phyloP scores from a whole-genome alignment of 2,113 vertebrate genomes.

The Aegithalos caudatus region DNA sequence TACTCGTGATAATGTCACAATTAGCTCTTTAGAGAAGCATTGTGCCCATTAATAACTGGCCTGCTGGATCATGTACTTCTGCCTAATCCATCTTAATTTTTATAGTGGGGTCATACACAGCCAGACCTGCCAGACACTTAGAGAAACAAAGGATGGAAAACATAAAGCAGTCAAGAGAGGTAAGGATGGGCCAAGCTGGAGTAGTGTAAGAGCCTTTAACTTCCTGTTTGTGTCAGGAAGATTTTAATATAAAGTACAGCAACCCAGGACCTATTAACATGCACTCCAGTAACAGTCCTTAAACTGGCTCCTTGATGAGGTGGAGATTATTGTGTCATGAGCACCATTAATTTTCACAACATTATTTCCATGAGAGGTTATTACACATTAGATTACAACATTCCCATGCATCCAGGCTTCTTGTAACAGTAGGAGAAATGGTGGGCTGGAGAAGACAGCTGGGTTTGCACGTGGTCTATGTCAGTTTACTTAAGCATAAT shows the following conservation, averaged over 20 bases:
- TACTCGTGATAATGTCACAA: accelerated
- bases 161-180: neutral
- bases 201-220: neutral
- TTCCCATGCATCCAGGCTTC: neutral
- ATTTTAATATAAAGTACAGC: neutral
- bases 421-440: slow-evolving; percentile 46
- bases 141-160: neutral
- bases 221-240: neutral
- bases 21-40: neutral
- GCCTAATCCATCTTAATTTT: neutral
- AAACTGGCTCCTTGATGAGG: neutral
- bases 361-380: neutral
- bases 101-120: neutral
- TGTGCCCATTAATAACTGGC: neutral
- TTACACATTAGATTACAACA: neutral
- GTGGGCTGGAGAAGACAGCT: slow-evolving; percentile 56
- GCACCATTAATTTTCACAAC: neutral
- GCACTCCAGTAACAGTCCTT: neutral
- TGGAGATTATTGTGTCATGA: neutral
- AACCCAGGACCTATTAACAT: neutral
- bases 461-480: slow-evolving; percentile 25
- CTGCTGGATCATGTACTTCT: neutral
- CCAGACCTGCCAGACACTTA: neutral
- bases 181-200: neutral
- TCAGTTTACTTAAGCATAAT: slow-evolving; percentile 52